These are phyloP conservation scores for Pipistrellus kuhlii DNA, from an alignment of 2,797 vertebrate genomes.

Conservation along the genomic window DNA sequence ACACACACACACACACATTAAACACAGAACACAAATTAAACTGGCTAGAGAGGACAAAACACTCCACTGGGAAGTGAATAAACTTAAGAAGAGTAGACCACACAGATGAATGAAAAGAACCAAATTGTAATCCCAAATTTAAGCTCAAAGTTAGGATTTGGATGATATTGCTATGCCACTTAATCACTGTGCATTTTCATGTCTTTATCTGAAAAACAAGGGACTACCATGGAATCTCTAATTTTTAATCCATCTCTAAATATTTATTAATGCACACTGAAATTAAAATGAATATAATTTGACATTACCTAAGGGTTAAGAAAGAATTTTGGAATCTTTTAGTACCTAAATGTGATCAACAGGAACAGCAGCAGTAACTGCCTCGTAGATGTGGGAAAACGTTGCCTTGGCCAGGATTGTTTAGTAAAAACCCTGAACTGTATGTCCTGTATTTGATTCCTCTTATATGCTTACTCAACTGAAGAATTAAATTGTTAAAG, in stretches of 20 bases:
- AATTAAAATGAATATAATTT: not conserved
- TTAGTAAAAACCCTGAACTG: not conserved
- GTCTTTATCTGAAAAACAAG: conserved; percentile 52
- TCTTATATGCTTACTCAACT: not conserved
- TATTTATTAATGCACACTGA: conserved; percentile 38
- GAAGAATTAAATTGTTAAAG: conserved; percentile 4
- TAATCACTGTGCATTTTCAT: not conserved
- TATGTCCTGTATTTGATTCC: not conserved
- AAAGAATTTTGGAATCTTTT: not conserved
- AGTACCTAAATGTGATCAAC: not conserved
- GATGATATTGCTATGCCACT: not conserved
- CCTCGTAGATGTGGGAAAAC: not conserved
- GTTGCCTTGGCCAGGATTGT: not conserved
- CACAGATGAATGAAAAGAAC: not conserved
- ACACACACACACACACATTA: not conserved
- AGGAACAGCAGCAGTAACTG: not conserved
- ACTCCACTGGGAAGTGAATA: not conserved
- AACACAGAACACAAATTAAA: not conserved
- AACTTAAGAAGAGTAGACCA: not conserved
- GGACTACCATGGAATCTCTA: not conserved
- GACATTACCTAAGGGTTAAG: not conserved
- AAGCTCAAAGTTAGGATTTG: not conserved
- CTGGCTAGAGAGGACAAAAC: not conserved
- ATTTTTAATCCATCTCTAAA: conserved; percentile 37
- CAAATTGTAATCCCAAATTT: not conserved